Evolutionary conservation across 2,797 vertebrate species (phyloP).

Genomic region (Neomorphus geoffroyi): DNA sequence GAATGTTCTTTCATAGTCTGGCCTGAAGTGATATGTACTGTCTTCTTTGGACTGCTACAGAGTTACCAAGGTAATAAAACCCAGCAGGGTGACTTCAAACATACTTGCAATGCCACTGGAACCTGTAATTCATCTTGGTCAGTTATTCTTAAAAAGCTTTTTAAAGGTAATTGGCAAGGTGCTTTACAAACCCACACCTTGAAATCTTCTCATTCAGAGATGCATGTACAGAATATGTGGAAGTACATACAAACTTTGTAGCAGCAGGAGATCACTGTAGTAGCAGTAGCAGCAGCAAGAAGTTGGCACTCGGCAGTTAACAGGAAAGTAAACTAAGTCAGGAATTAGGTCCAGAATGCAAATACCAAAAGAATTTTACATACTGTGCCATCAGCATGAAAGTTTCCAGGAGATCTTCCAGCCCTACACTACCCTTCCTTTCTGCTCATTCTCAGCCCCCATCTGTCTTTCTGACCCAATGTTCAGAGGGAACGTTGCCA

Average conservation of each 20-base stretch:
- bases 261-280: neutral
- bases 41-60: neutral
- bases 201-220: neutral
- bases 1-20: conserved; percentile 14
- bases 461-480: neutral
- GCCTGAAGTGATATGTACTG: neutral
- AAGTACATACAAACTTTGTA: accelerated
- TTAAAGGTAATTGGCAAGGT: neutral
- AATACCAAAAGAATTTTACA: conserved; percentile 55
- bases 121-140: neutral
- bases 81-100: neutral
- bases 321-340: conserved; percentile 53
- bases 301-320: neutral
- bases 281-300: conserved; percentile 18
- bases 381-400: conserved; percentile 36
- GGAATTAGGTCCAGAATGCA: conserved; percentile 58
- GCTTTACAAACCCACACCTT: neutral
- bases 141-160: neutral
- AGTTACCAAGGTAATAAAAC: conserved; percentile 8
- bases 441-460: conserved; percentile 19
- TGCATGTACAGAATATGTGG: accelerated
- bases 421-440: neutral
- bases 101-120: neutral
- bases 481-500: neutral
- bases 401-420: conserved; percentile 62